phyloP scores from a whole-genome alignment of 92 coral and sea anemone species.

The Blastomussa wellsi region DNA sequence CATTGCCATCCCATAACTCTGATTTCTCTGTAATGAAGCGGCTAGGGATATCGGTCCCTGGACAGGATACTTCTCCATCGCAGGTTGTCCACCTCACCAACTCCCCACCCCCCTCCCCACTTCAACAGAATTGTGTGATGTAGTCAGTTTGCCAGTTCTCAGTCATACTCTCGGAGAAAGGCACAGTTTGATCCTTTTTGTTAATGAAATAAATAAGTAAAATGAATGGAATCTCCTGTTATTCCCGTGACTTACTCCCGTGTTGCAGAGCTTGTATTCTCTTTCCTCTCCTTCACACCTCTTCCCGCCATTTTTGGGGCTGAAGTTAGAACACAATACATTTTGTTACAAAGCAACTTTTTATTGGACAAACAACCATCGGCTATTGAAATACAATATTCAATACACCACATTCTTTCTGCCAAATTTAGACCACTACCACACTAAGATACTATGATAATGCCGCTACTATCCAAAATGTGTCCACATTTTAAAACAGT shows the following conservation, averaged over 20 bases:
- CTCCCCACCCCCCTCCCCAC: too few relatives aligned
- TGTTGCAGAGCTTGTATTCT: constrained; percentile 85
- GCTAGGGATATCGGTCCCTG: too few relatives aligned
- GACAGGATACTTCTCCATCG: too few relatives aligned
- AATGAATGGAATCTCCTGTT: background rate
- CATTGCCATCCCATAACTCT: background rate
- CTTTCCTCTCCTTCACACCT: constrained; percentile 88
- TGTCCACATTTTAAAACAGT: too few relatives aligned
- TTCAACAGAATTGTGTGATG: background rate
- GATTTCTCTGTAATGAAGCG: too few relatives aligned
- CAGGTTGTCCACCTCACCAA: too few relatives aligned
- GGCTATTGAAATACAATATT: background rate
- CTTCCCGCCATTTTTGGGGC: constrained; percentile 93
- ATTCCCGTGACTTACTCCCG: constrained; percentile 54
- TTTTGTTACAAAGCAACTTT: background rate
- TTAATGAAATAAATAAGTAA: background rate
- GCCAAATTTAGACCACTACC: background rate
- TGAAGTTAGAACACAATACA: constrained; percentile 14
- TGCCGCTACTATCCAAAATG: too few relatives aligned
- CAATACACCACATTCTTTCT: background rate
- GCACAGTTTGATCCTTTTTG: background rate
- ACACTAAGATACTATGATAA: too few relatives aligned
- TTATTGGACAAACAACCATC: background rate
- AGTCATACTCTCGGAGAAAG: background rate
- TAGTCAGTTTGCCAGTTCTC: background rate